phyloP scores from a whole-genome alignment of 2,797 vertebrate species.

The Xyrichtys novacula region DNA sequence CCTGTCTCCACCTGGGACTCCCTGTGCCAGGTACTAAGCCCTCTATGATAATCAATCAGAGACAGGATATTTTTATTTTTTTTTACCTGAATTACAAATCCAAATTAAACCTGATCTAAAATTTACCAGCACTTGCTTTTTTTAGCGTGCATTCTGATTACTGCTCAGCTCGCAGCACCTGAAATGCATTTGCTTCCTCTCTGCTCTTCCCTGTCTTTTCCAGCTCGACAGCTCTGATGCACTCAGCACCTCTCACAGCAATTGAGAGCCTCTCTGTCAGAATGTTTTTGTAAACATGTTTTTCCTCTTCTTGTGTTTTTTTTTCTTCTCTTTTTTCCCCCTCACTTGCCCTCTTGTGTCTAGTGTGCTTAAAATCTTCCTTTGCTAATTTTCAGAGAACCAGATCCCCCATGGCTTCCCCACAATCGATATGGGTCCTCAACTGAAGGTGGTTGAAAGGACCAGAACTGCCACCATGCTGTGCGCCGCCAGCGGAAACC shows the following conservation, averaged over 20 bases:
- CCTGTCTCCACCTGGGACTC: conserved; percentile 58
- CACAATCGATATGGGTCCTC: conserved; percentile 96
- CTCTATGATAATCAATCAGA: conserved; percentile 70
- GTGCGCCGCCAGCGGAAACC: conserved; percentile 95
- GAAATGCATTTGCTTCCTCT: conserved; percentile 54
- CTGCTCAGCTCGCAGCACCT: conserved; percentile 43
- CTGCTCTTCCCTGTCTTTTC: conserved; percentile 49
- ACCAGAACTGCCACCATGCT: conserved; percentile 96
- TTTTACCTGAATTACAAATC: conserved; percentile 45
- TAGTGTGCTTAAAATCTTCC: conserved; percentile 10
- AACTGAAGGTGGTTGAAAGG: conserved; percentile 96
- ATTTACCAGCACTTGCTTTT: conserved; percentile 19
- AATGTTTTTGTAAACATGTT: conserved; percentile 35
- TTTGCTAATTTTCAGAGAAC: conserved; percentile 85
- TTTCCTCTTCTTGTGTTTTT: conserved; percentile 1
- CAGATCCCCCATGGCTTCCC: conserved; percentile 95
- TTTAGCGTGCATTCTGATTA: conserved; percentile 29
- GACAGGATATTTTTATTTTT: conserved; percentile 16
- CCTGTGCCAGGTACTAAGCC: conserved; percentile 55
- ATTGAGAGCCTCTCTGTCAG: conserved; percentile 31
- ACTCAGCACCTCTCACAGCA: conserved; percentile 44
- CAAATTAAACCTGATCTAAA: conserved; percentile 44
- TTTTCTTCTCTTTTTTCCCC: not conserved
- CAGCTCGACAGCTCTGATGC: conserved; percentile 47
- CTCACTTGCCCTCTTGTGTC: not conserved